Conservation (phyloP, 2,113 vertebrate genomes). For the Cyphomyrus discorhynchus region DNA sequence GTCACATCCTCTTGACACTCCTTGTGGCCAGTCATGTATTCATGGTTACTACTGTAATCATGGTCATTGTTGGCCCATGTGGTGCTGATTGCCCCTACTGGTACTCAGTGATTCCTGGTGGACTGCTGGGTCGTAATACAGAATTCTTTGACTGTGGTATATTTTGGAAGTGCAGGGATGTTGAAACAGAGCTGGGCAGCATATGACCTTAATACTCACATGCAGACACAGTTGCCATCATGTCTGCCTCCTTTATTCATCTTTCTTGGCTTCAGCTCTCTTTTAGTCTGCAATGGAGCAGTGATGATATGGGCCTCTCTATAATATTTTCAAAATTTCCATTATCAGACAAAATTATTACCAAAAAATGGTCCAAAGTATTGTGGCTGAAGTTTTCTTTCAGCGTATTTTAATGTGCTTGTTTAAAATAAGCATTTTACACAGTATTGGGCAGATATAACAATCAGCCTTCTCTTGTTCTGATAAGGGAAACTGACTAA, state of each 20-base stretch:
- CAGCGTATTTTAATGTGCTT: neutral
- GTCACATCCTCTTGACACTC: neutral
- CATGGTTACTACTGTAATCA: neutral
- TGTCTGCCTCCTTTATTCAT: neutral
- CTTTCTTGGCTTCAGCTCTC: neutral
- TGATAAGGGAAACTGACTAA: neutral
- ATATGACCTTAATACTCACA: neutral
- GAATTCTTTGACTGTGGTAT: neutral
- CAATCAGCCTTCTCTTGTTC: neutral
- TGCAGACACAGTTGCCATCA: neutral
- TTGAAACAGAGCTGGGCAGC: neutral
- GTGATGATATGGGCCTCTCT: too few relatives aligned
- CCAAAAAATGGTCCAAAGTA: too few relatives aligned
- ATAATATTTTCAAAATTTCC: too few relatives aligned
- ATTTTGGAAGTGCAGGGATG: neutral
- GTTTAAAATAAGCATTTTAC: neutral
- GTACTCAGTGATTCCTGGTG: neutral
- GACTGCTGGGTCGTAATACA: too few relatives aligned
- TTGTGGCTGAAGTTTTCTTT: too few relatives aligned
- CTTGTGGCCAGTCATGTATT: neutral
- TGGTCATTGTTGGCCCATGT: neutral
- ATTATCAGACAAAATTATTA: neutral
- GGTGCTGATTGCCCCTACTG: neutral
- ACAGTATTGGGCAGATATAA: neutral
- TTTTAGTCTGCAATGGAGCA: neutral